Evolutionary conservation across 37 sponge, comb jelly and placozoan genomes (phyloP).

Genomic region (Eunapius fragilis): DNA sequence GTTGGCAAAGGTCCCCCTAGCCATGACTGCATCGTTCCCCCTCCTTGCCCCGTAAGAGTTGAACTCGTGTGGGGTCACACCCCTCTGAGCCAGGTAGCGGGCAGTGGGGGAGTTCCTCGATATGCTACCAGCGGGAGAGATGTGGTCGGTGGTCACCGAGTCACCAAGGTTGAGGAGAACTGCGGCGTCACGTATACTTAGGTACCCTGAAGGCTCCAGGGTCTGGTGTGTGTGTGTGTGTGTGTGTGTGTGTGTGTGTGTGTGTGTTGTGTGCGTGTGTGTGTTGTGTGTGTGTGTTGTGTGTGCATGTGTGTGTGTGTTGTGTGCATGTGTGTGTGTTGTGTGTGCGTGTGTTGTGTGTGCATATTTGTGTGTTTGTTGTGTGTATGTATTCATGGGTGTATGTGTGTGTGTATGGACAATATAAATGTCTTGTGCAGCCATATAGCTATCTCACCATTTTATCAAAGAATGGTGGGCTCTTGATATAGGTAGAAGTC

Average conservation of each 20-base stretch:
- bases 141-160: constrained; percentile 95
- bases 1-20: constrained; percentile 93
- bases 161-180: constrained; percentile 90
- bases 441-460: constrained; percentile 56
- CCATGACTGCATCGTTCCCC: constrained; percentile 92
- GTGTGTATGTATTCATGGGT: not conserved
- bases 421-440: not conserved
- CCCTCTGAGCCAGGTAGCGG: constrained; percentile 71
- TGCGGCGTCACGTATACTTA: constrained; percentile 45
- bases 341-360: not conserved
- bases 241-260: not conserved
- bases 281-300: not conserved
- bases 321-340: not conserved
- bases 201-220: constrained; percentile 34
- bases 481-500: constrained; percentile 87
- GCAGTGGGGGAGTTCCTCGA: constrained; percentile 92
- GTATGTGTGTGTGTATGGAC: not conserved
- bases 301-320: not conserved
- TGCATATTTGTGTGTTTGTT: not conserved
- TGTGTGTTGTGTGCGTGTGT: not conserved
- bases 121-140: constrained; percentile 93
- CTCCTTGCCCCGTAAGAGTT: constrained; percentile 93
- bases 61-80: constrained; percentile 90
- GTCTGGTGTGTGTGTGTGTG: constrained; percentile 20
- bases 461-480: constrained; percentile 87